phyloP scores from a whole-genome alignment of 2,888 invertebrate genomes.

The Spialia ferax region DNA sequence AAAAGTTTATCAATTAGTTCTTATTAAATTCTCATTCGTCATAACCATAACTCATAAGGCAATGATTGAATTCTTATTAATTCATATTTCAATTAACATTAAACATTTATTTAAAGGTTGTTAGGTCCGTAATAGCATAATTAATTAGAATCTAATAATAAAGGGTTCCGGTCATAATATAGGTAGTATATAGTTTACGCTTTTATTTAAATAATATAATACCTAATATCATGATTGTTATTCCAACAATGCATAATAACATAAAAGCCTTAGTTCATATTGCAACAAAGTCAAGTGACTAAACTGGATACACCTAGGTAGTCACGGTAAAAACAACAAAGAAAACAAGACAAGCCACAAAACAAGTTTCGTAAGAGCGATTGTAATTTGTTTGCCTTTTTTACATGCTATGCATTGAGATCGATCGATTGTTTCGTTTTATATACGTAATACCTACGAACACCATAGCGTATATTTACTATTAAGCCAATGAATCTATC shows the following conservation, averaged over 20 bases:
- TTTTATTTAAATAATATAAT: too few relatives aligned
- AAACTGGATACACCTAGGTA: slow-evolving; percentile 7
- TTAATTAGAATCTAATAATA: too few relatives aligned
- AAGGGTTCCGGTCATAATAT: too few relatives aligned
- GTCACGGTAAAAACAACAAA: slow-evolving; percentile 21
- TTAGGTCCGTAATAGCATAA: too few relatives aligned
- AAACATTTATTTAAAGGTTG: too few relatives aligned
- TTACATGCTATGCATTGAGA: not conserved
- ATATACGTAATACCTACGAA: slow-evolving; percentile 9
- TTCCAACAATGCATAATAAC: not conserved
- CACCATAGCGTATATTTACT: slow-evolving; percentile 17
- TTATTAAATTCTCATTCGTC: too few relatives aligned
- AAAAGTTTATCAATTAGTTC: too few relatives aligned
- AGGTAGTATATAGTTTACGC: too few relatives aligned
- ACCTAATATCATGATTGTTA: too few relatives aligned
- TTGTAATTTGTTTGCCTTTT: slow-evolving; percentile 35
- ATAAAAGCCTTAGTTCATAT: not conserved
- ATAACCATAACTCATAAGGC: too few relatives aligned
- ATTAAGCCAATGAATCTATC: slow-evolving; percentile 25
- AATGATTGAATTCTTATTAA: too few relatives aligned
- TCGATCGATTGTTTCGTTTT: slow-evolving; percentile 12
- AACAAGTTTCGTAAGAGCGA: slow-evolving; percentile 24
- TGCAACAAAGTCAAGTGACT: slow-evolving; percentile 10
- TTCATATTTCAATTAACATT: too few relatives aligned
- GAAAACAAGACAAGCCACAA: slow-evolving; percentile 24